Percentiles rank a stretch among this genome's conserved stretches.
Conservation (phyloP, 23 tunicate genomes). For the Aplidium turbinatum region DNA sequence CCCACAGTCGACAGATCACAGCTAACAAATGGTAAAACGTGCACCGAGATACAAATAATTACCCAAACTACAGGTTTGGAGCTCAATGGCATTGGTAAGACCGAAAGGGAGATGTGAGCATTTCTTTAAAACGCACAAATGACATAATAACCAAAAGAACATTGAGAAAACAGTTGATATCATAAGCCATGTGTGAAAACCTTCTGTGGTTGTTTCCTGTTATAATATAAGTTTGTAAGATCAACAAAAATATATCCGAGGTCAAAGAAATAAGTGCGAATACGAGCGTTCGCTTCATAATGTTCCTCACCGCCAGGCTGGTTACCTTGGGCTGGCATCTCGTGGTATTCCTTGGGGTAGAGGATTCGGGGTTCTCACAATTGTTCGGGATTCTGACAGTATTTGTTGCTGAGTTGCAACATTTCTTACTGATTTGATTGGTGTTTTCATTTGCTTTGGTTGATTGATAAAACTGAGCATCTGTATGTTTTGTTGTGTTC, state of each 20-base stretch:
- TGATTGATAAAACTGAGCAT: too few species aligned
- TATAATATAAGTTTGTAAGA: background rate
- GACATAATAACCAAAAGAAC: conserved; percentile 12
- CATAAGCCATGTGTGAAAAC: background rate
- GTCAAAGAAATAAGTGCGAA: conserved; percentile 2
- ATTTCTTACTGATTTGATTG: background rate
- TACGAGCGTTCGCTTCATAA: conserved; percentile 2
- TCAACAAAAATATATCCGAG: background rate
- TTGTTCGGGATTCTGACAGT: background rate
- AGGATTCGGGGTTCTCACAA: background rate
- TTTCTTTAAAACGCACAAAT: background rate
- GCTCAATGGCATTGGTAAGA: too few species aligned
- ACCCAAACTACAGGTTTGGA: too few species aligned
- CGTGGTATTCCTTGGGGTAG: background rate
- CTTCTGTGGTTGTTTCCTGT: conserved; percentile 1
- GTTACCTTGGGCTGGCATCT: background rate
- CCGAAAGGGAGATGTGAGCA: conserved; percentile 21
- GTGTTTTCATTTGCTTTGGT: background rate
- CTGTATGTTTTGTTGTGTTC: too few species aligned
- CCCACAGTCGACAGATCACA: too few species aligned
- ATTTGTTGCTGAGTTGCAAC: background rate
- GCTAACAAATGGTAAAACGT: too few species aligned
- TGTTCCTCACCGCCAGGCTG: too few species aligned
- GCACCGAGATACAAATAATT: too few species aligned
- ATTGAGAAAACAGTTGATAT: background rate